Evolutionary conservation across 2,113 vertebrate species (phyloP).

Genomic region (Nycticryphes semicollaris): DNA sequence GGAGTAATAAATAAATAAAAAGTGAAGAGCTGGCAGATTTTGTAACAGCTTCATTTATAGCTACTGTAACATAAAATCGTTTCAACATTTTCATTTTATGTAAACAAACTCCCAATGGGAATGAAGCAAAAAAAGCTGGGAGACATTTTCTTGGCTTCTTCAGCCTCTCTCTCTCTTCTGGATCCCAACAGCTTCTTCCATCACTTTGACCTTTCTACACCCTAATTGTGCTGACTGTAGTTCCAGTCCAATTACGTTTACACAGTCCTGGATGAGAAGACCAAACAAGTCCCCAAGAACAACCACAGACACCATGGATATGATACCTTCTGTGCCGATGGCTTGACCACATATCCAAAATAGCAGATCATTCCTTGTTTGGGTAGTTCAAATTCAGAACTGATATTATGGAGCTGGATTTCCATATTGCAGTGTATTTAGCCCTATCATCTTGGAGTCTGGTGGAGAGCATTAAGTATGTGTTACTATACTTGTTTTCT

Average conservation of each 20-base stretch:
- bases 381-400: background rate
- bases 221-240: background rate
- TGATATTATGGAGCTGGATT: background rate
- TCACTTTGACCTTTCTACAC: background rate
- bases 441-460: background rate
- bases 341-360: background rate
- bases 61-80: background rate
- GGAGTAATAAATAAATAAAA: slow-evolving; percentile 11
- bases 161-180: background rate
- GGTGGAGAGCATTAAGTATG: background rate
- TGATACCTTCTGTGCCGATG: background rate
- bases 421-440: background rate
- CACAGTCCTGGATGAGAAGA: background rate
- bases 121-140: background rate
- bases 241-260: background rate
- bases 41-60: background rate
- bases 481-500: background rate
- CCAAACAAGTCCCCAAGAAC: background rate
- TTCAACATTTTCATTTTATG: background rate
- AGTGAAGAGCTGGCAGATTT: background rate
- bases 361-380: background rate
- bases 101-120: background rate
- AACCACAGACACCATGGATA: background rate
- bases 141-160: background rate
- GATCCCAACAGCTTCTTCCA: background rate